phyloP scores from a whole-genome alignment of 2,797 vertebrate genomes.

The Phoeniculus purpureus region DNA sequence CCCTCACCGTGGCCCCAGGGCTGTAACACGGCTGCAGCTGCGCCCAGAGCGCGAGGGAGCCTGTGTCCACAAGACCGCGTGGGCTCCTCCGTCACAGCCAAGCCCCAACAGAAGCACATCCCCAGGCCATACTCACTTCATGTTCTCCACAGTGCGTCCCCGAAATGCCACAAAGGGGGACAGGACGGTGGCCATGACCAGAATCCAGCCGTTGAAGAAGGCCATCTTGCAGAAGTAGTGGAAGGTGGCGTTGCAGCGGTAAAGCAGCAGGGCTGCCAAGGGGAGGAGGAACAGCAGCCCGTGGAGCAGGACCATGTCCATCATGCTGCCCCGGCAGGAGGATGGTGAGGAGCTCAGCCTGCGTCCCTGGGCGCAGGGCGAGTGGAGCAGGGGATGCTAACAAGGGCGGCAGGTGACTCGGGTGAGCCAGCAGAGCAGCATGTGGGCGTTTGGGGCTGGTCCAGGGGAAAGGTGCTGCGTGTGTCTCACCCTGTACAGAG shows the following conservation, averaged over 20 bases:
- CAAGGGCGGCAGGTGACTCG: background rate
- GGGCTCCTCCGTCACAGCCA: background rate
- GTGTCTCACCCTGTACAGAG: background rate
- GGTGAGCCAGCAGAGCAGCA: background rate
- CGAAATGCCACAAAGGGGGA: background rate
- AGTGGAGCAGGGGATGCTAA: background rate
- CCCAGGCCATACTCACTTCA: slow-evolving; percentile 43
- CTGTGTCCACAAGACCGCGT: rapidly evolving
- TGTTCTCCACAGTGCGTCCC: slow-evolving; percentile 49
- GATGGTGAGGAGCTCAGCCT: slow-evolving; percentile 1
- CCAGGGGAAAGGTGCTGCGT: background rate
- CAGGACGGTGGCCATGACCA: slow-evolving; percentile 21
- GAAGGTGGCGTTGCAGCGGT: background rate
- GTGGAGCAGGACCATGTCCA: background rate
- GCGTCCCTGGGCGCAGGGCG: rapidly evolving
- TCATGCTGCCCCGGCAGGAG: rapidly evolving
- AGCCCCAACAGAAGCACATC: background rate
- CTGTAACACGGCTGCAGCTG: rapidly evolving
- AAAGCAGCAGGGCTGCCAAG: slow-evolving; percentile 22
- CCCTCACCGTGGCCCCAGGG: background rate
- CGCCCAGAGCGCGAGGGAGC: background rate
- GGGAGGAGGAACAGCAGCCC: slow-evolving; percentile 34
- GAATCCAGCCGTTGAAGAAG: slow-evolving; percentile 47
- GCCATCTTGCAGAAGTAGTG: slow-evolving; percentile 44
- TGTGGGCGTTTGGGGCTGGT: slow-evolving; percentile 36